Conservation (phyloP, 2,113 vertebrate species). For the Ellobius talpinus region DNA sequence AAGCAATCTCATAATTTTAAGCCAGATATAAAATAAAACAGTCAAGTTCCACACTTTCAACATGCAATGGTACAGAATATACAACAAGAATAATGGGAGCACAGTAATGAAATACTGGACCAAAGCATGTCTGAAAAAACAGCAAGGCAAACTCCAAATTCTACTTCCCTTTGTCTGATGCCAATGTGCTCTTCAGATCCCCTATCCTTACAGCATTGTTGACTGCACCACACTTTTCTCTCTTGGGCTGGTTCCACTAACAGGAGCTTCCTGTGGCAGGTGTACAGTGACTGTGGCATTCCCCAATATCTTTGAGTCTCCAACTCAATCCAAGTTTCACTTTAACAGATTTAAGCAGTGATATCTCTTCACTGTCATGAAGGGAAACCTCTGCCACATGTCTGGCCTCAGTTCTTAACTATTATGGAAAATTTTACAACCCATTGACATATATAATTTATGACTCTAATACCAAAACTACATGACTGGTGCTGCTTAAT, state of each 20-base stretch:
- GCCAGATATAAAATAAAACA: background rate
- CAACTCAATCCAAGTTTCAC: background rate
- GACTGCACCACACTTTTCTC: background rate
- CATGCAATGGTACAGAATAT: too few relatives aligned
- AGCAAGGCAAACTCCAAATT: background rate
- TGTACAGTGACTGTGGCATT: background rate
- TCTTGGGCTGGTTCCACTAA: background rate
- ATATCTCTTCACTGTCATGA: background rate
- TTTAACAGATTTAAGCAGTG: background rate
- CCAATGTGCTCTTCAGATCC: background rate
- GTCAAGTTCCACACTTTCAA: too few relatives aligned
- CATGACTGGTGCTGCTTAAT: background rate
- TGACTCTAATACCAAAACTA: background rate
- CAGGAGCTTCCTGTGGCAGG: background rate
- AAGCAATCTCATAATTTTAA: background rate
- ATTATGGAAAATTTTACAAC: background rate
- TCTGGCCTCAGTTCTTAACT: background rate
- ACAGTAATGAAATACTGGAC: background rate
- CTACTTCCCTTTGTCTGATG: background rate
- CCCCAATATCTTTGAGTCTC: background rate
- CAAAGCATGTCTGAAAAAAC: background rate
- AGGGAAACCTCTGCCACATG: background rate
- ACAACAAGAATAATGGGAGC: too few relatives aligned
- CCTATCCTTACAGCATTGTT: background rate
- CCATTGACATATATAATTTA: background rate